Evolutionary conservation across 2,888 invertebrate species (phyloP).

Genomic region (Morpho deidamia): DNA sequence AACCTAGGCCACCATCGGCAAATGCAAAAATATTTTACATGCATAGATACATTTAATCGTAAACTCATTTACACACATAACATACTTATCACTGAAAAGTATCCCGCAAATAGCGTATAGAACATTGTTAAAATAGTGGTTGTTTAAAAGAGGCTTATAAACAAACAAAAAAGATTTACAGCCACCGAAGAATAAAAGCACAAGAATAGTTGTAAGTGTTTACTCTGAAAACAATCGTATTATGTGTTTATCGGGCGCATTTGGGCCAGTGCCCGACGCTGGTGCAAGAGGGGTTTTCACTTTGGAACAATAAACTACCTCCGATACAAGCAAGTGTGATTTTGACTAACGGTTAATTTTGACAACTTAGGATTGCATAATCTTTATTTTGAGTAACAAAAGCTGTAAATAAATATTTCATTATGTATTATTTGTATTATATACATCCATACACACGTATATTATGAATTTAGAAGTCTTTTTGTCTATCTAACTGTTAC

Average conservation of each 20-base stretch:
- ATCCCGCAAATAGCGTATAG: not conserved
- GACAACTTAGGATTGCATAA: constrained; percentile 8
- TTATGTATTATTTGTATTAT: too few species aligned
- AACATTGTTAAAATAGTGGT: constrained; percentile 30
- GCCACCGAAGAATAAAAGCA: constrained; percentile 41
- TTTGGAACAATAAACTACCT: constrained; percentile 21
- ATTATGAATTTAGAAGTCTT: too few species aligned
- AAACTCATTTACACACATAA: not conserved
- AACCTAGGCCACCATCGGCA: too few species aligned
- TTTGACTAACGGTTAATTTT: not conserved
- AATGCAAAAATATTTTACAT: too few species aligned
- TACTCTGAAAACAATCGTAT: constrained; percentile 46
- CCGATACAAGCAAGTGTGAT: constrained; percentile 3
- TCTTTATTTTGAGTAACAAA: constrained; percentile 1
- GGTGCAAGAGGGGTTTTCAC: constrained; percentile 26
- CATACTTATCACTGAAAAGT: not conserved
- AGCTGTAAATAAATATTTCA: too few species aligned
- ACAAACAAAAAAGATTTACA: constrained; percentile 54
- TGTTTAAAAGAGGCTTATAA: constrained; percentile 30
- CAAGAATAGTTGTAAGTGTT: constrained; percentile 52
- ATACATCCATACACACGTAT: too few species aligned
- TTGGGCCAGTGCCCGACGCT: constrained; percentile 2
- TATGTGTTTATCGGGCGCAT: constrained; percentile 16
- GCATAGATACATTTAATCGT: too few species aligned
- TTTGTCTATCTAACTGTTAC: too few species aligned